These are phyloP conservation scores for Eulemur rubriventer DNA, from an alignment of 2,797 vertebrate genomes.

Conservation along the genomic window DNA sequence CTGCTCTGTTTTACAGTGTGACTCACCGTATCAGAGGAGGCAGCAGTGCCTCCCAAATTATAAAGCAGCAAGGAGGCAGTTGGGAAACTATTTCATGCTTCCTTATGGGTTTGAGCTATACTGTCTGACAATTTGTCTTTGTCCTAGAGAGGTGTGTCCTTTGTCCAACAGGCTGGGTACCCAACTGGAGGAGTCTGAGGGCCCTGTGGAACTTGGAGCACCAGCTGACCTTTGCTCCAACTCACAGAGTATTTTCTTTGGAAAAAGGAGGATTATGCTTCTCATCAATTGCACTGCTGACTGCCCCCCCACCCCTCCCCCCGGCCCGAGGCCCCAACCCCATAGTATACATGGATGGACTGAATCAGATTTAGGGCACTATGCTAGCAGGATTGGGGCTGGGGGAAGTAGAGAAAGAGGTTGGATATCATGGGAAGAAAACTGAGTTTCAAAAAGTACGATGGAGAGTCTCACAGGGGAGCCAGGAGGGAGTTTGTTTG, in stretches of 20 bases:
- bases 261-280: background rate
- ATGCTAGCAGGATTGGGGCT: background rate
- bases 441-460: background rate
- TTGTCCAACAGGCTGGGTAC: background rate
- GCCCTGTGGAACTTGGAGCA: background rate
- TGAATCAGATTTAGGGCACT: background rate
- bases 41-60: background rate
- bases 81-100: background rate
- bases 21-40: background rate
- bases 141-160: background rate
- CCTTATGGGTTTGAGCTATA: background rate
- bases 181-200: background rate
- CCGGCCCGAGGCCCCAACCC: background rate
- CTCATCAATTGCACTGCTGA: background rate
- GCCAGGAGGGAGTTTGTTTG: background rate
- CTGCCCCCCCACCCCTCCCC: accelerated
- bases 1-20: background rate
- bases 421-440: background rate
- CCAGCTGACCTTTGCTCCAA: background rate
- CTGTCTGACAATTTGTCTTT: background rate
- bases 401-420: background rate
- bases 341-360: background rate
- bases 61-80: background rate
- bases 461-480: background rate
- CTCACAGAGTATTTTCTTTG: background rate